Evolutionary conservation across 2,797 vertebrate species (phyloP), one percentile per base, ranked within the genome.

Genomic region (Natrix natrix): DNA sequence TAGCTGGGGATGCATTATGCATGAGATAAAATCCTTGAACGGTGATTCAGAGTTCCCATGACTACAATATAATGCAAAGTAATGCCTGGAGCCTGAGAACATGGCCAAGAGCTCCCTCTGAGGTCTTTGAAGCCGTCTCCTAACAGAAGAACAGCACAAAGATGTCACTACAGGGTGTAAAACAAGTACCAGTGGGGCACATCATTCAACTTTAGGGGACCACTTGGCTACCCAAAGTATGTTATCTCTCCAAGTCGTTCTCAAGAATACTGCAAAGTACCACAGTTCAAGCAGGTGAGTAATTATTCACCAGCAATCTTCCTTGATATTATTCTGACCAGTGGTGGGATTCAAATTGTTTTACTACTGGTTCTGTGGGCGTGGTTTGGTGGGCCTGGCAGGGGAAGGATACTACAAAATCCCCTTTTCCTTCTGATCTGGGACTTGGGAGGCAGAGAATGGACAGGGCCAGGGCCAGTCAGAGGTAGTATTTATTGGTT

Each of bases 41-140:
- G 94, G 55, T 94, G 94, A 89, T 93, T 0, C 1, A 91, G 94
- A 94, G 95, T 95, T 96, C 95, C 96, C 95, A 96, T 94, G 95
- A 90, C 96, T 96, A 96, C 93, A 0, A 28, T 87, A 93, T 69
- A 88, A 96, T 95, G 87, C 91, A 92, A 94, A 95, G 91, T 95
- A 94, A 92, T 93, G 91, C 83, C 37, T 8, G 0, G 91, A 94
- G 92, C 43, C 93, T 89, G 89, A 83, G 95, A 92, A 13, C 87
- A 92, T 0, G 10, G 0, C 43, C 28, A 56, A 83, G 55, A 56
- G 59, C 59, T 89, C 93, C 63, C 90, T 10, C 59, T 69, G 89
- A 16, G 63, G 55, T 87, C 60, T 74, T 86, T 52, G 14, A 59
- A 90, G 87, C 89, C 87, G 92, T 32, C n/a, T 6, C 61, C 92